Conservation (phyloP, 2,888 invertebrate species). For the Ellobium chinense region DNA sequence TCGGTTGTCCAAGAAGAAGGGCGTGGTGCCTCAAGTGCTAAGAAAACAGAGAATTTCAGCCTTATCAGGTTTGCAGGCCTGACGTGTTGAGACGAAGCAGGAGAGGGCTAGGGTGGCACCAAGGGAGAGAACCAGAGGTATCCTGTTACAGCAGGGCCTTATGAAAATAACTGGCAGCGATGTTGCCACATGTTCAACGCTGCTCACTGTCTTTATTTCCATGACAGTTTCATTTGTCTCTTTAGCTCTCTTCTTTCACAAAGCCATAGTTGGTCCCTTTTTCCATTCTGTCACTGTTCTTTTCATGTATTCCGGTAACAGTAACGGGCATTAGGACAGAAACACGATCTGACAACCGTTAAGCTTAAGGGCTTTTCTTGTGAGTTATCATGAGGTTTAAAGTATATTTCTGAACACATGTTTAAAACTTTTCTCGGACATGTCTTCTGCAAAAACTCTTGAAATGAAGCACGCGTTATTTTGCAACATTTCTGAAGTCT, state of each 20-base stretch:
- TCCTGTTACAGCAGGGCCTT: conserved; percentile 1
- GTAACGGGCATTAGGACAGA: no score
- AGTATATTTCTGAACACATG: no score
- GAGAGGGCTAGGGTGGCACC: conserved; percentile 13
- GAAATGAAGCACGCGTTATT: no score
- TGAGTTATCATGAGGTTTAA: no score
- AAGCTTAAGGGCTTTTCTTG: no score
- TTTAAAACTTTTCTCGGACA: no score
- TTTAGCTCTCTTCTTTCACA: background rate
- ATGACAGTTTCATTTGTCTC: background rate
- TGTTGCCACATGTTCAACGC: conserved; percentile 25
- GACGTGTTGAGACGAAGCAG: background rate
- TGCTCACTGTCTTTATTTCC: background rate
- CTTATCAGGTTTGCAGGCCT: conserved; percentile 15
- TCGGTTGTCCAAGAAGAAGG: background rate
- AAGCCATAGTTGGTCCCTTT: no score
- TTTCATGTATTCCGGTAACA: background rate
- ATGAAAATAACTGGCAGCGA: conserved; percentile 23
- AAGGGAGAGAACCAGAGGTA: conserved; percentile 18
- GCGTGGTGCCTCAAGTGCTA: conserved; percentile 2
- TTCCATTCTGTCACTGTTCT: background rate
- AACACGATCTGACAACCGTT: no score
- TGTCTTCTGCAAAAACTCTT: no score
- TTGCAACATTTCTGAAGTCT: no score
- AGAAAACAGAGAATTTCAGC: conserved; percentile 22